Evolutionary conservation across 2,888 invertebrate species (phyloP), one percentile per base, ranked within the genome.

Genomic region (Agrilus biguttatus): DNA sequence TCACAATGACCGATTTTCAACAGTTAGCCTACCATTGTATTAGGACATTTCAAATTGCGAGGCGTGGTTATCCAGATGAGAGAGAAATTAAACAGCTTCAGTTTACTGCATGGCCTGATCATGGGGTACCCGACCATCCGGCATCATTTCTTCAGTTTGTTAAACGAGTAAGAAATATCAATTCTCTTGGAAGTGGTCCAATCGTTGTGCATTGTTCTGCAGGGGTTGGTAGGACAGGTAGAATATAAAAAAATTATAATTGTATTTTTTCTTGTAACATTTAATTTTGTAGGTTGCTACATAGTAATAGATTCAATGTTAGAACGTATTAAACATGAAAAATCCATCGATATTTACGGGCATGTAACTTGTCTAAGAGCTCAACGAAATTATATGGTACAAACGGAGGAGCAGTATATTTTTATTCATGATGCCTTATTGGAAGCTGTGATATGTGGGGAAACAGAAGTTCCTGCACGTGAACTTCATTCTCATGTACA

Each of bases 241-340:
- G 73, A 1, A 66, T 75, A 4, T 28, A 5, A 28, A 8, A 28
- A 10, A 10, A 2, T 2, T 28, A 2, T 28, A 2, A 28, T 4
- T 4, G 13, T 23, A 6, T 13, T 8, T 14, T 28, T 78, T 92
- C 41, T n/a, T 93, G 92, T 7, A 92, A 33, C 3, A 8, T 14
- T 19, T 34, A 36, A 13, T n/a, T 19, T 50, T 51, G 10, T 43
- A 62, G 62, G 97, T 36, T 96, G 96, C 65, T 97, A 96, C 66
- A 93, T 98, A 55, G 97, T 96, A 2, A 97, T 99, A 55, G 98
- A 99, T 64, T 93, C 96, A 2, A 96, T 97, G 96, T 71, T 98
- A 51, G 97, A 99, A 59, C 74, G 97, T 47, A 90, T 98, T 66
- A 83, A 90, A 55, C 90, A 95, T 63, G 97, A 98, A 60, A 93